Base-by-base conservation (phyloP, 2,888 invertebrate species). In the Drosophila quinaria region DNA sequence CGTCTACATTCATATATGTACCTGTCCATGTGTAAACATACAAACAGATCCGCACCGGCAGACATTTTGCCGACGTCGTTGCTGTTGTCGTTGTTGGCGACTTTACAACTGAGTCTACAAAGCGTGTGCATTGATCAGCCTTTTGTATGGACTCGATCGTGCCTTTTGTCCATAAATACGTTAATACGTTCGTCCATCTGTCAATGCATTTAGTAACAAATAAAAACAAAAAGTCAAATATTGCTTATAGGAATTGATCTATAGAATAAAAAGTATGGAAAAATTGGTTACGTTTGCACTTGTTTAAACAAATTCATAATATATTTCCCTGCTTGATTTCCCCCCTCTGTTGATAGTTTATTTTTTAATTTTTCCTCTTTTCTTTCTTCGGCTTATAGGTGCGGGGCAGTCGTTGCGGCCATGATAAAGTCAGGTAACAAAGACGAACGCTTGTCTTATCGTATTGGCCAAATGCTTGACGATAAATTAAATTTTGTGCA, bases 401-500 rank as follows among this genome's bases (percentile, higher is more conserved):
- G 82, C 87, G 70, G 54, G 39, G 37, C 46, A 60, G 55, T 47
- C 54, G 46, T 46, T 59, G 50, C 55, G 54, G 5, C 41, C 35
- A 15, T 44, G 80, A 84, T 87, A 80, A 78, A 78, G 85, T 61
- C 59, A 37, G 62, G 54, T 51, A 83, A 54, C 59, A 65, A 64
- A 61, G 75, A 63, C 63, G 39, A 35, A 19, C 25, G 51, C 75
- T 72, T 72, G 84, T 78, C 83, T 83, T 83, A 83, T 87, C 83
- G 80, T 69, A 56, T 64, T 56, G 75, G 47, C 50, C 68, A 72
- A 83, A 86, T 83, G 81, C 80, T 80, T 80, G 85, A 81, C 83
- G 84, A 87, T 83, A 87, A 84, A 84, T 87, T 87, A 81, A 84
- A 83, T 81, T 86, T 86, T 86, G 79, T 81, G 87, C 81, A 71